Conservation (phyloP, 2,113 vertebrate species). For the Ictalurus furcatus region DNA sequence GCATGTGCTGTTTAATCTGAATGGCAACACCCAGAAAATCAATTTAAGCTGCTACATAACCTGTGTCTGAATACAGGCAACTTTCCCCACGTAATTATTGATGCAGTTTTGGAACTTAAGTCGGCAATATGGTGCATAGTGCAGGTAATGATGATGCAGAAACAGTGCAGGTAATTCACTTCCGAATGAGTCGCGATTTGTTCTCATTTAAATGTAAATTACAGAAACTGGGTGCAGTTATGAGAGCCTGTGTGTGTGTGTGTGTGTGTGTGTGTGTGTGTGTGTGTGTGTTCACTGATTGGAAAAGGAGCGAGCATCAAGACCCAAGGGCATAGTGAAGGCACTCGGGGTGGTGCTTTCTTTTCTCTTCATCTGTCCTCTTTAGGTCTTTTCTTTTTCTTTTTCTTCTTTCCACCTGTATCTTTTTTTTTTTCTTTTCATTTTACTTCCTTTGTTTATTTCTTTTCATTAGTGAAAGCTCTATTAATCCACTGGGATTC, state of each 20-base stretch:
- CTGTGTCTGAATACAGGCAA: not conserved
- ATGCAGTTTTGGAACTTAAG: not conserved
- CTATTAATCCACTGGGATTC: slow-evolving; percentile 10
- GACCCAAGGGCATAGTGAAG: slow-evolving; percentile 20
- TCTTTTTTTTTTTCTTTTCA: not conserved
- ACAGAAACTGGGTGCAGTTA: slow-evolving; percentile 25
- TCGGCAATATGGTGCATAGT: not conserved
- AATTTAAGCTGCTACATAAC: not conserved
- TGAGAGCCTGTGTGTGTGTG: not conserved
- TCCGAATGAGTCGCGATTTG: slow-evolving; percentile 14
- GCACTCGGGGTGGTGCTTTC: slow-evolving; percentile 1
- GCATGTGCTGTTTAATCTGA: not conserved
- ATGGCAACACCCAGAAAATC: not conserved
- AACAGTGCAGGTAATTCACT: slow-evolving; percentile 27
- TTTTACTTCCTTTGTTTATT: not conserved
- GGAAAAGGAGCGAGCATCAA: slow-evolving; percentile 28
- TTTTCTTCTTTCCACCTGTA: not conserved
- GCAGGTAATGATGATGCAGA: not conserved
- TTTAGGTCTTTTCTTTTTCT: not conserved
- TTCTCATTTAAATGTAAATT: slow-evolving; percentile 61
- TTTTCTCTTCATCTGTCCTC: not conserved
- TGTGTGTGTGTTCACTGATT: slow-evolving; percentile 27
- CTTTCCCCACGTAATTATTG: not conserved
- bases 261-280: slow-evolving; percentile 29
- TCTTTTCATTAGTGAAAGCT: slow-evolving; percentile 33